A percentile compares a stretch with the other conserved stretches of the same genome.
Evolutionary conservation across 1,140 invertebrate species (phyloP).

Genomic region (Latrodectus geometricus): DNA sequence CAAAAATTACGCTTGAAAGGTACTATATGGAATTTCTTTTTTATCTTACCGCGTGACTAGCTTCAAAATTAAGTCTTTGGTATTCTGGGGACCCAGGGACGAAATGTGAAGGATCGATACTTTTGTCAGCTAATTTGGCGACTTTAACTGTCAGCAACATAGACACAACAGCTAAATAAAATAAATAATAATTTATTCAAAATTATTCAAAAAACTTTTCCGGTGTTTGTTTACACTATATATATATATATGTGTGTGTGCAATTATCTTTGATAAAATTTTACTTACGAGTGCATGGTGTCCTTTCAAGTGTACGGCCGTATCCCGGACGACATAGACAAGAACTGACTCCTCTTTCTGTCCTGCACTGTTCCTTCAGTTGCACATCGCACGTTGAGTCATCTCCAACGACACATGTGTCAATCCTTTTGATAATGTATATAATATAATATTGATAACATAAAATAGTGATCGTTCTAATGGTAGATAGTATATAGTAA

Average conservation of each 20-base stretch:
- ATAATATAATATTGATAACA: no score
- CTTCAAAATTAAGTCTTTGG: constrained; percentile 84
- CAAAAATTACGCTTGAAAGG: no score
- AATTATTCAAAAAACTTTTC: no score
- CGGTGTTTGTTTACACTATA: no score
- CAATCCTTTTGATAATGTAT: constrained; percentile 74
- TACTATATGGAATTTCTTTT: no score
- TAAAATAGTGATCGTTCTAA: no score
- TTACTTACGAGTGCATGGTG: constrained; percentile 80
- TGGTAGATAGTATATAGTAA: no score
- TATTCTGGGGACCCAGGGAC: constrained; percentile 84
- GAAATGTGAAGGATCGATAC: constrained; percentile 80
- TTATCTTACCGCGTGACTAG: constrained; percentile 81
- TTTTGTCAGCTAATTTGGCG: constrained; percentile 82
- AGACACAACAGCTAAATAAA: constrained; percentile 76
- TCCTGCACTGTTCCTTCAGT: constrained; percentile 88
- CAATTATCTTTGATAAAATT: no score
- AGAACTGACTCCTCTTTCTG: constrained; percentile 89
- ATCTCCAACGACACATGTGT: constrained; percentile 94
- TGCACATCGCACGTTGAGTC: constrained; percentile 89
- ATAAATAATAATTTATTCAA: background rate
- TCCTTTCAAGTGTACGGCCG: constrained; percentile 80
- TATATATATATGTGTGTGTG: no score
- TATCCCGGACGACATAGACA: constrained; percentile 90
- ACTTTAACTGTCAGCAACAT: constrained; percentile 83